These are phyloP conservation scores for Stegastes partitus DNA, from an alignment of 2,113 vertebrate species.

Conservation along the genomic window DNA sequence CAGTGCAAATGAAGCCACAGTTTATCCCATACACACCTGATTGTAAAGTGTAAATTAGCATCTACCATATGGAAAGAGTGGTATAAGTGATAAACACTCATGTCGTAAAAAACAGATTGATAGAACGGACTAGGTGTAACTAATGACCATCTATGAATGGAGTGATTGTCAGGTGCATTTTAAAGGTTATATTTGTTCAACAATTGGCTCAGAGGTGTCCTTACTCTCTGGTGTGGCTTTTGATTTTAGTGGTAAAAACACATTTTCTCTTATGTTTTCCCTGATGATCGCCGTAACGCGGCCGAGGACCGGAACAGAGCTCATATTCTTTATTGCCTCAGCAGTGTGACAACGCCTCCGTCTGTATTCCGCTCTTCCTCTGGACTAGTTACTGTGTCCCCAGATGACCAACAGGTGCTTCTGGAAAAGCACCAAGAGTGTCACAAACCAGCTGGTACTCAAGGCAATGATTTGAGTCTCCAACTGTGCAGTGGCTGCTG, in stretches of 20 bases:
- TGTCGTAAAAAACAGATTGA: too few species aligned
- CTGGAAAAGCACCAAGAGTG: slow-evolving; percentile 2
- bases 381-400: slow-evolving; percentile 5
- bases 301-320: background rate
- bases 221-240: background rate
- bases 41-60: too few species aligned
- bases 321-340: slow-evolving; percentile 14
- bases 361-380: background rate
- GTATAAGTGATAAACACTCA: too few species aligned
- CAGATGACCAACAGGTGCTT: slow-evolving; percentile 33
- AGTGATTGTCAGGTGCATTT: background rate
- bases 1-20: too few species aligned
- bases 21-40: too few species aligned
- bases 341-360: slow-evolving; percentile 1
- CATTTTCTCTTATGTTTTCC: slow-evolving; percentile 2
- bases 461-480: background rate
- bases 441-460: slow-evolving; percentile 24
- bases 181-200: background rate
- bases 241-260: background rate
- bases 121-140: too few species aligned
- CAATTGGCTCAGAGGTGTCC: background rate
- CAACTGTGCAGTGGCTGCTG: slow-evolving; percentile 4
- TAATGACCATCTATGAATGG: background rate
- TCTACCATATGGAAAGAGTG: too few species aligned
- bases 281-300: background rate